Evolutionary conservation across 2,888 invertebrate species (phyloP).

Genomic region (Timema cristinae): DNA sequence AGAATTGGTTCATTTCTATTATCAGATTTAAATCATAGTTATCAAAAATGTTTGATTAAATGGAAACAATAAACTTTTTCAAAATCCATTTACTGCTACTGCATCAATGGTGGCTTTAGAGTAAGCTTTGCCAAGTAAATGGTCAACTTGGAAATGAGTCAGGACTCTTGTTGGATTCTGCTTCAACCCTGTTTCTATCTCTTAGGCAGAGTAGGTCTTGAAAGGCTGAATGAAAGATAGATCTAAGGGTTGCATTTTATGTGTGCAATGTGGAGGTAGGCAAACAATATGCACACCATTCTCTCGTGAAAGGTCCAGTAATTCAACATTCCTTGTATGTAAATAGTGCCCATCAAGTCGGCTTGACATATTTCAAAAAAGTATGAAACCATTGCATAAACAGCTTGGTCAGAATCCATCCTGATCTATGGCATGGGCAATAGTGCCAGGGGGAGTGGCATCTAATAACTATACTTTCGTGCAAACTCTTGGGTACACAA

Average conservation of each 20-base stretch:
- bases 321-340: conserved; percentile 26
- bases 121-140: neutral
- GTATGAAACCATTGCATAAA: conserved; percentile 38
- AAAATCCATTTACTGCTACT: conserved; percentile 7
- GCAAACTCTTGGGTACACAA: conserved; percentile 5
- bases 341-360: conserved; percentile 31
- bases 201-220: neutral
- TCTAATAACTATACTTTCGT: conserved; percentile 29
- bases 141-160: conserved; percentile 5
- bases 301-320: conserved; percentile 4
- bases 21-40: neutral
- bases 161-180: neutral
- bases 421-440: conserved; percentile 36
- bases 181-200: conserved; percentile 6
- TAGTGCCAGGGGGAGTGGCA: conserved; percentile 37
- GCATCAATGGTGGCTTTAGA: neutral
- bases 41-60: neutral
- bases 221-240: neutral
- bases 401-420: conserved; percentile 38
- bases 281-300: conserved; percentile 11
- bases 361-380: conserved; percentile 35
- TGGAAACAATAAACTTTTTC: neutral
- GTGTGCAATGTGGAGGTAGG: conserved; percentile 11
- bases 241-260: conserved; percentile 11
- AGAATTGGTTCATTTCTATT: too few species aligned